A percentile compares a stretch with the other conserved stretches of the same genome.
These are phyloP conservation scores for Podotricha telesiphe DNA, from an alignment of 2,888 invertebrate genomes.

Conservation along the genomic window DNA sequence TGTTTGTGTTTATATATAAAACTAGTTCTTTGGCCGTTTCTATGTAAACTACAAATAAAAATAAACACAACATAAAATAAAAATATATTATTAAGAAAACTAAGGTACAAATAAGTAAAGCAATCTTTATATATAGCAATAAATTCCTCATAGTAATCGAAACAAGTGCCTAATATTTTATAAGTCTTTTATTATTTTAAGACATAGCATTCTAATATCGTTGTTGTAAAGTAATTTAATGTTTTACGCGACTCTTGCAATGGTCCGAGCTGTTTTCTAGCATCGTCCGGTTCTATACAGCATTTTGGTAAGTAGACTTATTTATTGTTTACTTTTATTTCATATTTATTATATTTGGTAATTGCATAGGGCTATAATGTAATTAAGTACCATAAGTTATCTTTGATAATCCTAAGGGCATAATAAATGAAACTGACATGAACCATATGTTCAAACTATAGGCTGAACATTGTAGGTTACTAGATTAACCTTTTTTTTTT, in stretches of 20 bases:
- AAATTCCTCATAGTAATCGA: constrained; percentile 55
- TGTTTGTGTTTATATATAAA: constrained; percentile 43
- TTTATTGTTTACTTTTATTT: constrained; percentile 27
- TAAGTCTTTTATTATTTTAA: constrained; percentile 56
- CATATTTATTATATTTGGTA: not conserved
- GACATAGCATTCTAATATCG: constrained; percentile 53
- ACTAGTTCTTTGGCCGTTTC: constrained; percentile 16
- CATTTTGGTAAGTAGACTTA: constrained; percentile 72
- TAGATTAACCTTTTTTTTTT: not conserved
- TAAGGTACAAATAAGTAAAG: constrained; percentile 36
- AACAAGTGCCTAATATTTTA: constrained; percentile 67
- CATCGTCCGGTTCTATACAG: constrained; percentile 71
- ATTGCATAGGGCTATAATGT: not conserved
- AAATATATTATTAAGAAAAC: constrained; percentile 24
- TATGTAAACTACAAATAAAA: constrained; percentile 7
- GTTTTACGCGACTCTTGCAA: constrained; percentile 66
- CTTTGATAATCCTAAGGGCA: not conserved
- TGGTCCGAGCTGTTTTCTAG: constrained; percentile 82
- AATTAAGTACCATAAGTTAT: constrained; percentile 15
- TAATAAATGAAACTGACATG: not conserved
- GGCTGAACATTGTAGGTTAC: not conserved
- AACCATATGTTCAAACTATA: not conserved
- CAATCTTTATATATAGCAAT: constrained; percentile 25
- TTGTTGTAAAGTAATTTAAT: constrained; percentile 63
- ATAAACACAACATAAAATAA: constrained; percentile 15